Evolutionary conservation across 2,888 invertebrate genomes (phyloP), one percentile per base, ranked within the genome.

Genomic region (Drosophila lacicola): DNA sequence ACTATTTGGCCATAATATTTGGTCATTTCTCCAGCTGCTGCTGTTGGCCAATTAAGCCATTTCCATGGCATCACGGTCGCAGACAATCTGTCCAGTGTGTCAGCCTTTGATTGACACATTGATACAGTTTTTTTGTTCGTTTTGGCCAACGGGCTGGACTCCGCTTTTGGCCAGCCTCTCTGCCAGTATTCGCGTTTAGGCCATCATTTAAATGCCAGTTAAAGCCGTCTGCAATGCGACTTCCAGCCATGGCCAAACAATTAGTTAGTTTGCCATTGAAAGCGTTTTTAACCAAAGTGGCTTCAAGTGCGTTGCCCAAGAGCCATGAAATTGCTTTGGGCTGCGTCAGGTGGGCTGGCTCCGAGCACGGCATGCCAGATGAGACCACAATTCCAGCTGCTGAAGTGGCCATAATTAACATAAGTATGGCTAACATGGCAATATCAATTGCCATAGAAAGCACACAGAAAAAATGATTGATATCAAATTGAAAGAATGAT

Each of bases 1-100:
- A 85, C 79, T 79, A 86, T 83, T 88, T 86, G 74, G 75, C 84
- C 89, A 88, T 86, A 88, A 79, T 85, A 70, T 86, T 85, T 85
- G 88, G 81, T 78, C 83, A 79, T 80, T 80, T 62, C 46, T 45
- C 39, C 44, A 37, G 49, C 49, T 77, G 61, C 85, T 81, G 49
- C 73, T 74, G 63, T 70, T 71, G 79, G 79, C 72, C 75, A 80
- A 80, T 80, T 80, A 80, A 80, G 78, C 75, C 68, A 80, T 68
- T 77, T 61, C 53, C 69, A 70, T 74, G 63, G 64, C 67, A 65
- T 55, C 68, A 63, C 55, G 8, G 29, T 6, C 29, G 29, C 51
- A 36, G 63, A 61, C 77, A 80, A 80, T 79, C 79, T 79, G 80
- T 80, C 79, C 8, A 80, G 65, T 47, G 36, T 47, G 50, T 44